Conservation (phyloP, 64 coral and sea anemone species). For the Porites lutea region DNA sequence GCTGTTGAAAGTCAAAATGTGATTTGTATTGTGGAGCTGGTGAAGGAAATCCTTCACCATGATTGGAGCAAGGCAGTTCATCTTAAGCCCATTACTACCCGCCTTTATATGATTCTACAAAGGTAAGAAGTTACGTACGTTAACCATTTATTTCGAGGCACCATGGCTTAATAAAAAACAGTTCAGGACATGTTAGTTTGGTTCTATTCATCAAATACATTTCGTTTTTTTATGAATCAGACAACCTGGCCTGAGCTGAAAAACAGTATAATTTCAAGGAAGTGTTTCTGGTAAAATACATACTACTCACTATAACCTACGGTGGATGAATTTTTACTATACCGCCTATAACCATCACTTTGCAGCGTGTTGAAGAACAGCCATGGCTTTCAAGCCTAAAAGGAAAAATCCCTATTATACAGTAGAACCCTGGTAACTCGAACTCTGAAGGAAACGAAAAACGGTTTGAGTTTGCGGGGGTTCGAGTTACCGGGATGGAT, state of each 20-base stretch:
- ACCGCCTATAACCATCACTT: background rate
- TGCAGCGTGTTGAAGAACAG: background rate
- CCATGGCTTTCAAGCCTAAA: background rate
- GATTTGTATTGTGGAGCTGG: constrained; percentile 85
- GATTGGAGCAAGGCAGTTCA: constrained; percentile 85
- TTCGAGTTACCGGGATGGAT: too few relatives aligned
- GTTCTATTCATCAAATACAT: too few relatives aligned
- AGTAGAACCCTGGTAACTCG: too few relatives aligned
- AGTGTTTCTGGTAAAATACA: too few relatives aligned
- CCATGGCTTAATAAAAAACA: too few relatives aligned
- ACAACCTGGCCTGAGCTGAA: too few relatives aligned
- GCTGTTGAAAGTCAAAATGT: constrained; percentile 68
- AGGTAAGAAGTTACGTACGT: constrained; percentile 42
- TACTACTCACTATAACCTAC: background rate
- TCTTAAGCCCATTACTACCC: constrained; percentile 70
- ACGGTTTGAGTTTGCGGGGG: too few relatives aligned
- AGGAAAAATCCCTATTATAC: background rate
- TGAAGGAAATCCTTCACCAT: constrained; percentile 82
- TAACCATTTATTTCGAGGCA: too few relatives aligned
- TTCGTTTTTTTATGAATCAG: too few relatives aligned
- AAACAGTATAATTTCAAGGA: too few relatives aligned
- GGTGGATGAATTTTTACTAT: background rate
- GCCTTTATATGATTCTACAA: constrained; percentile 90
- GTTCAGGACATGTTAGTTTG: too few relatives aligned
- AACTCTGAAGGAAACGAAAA: too few relatives aligned